Base-by-base conservation (phyloP, 2,113 vertebrate species). In the Halichoerus grypus region DNA sequence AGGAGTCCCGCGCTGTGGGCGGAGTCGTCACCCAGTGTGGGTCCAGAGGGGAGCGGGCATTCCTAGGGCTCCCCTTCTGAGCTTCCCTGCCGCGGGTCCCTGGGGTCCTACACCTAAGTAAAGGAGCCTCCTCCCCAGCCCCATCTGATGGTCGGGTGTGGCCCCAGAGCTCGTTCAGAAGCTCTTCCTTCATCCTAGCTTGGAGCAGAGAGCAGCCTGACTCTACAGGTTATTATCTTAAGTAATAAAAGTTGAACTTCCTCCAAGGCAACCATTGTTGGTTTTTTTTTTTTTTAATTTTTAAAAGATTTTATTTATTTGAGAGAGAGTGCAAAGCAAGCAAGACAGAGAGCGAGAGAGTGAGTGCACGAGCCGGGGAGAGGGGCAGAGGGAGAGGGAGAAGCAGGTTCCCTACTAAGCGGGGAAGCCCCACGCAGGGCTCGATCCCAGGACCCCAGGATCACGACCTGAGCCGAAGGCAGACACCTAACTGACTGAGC, bases 11-110 rank as follows among this genome's bases (percentile, higher is more conserved):
- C 28, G 57, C 18, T 12, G 9, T 59, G 3, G 15, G 74, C 71
- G 19, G 39, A 57, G 24, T 9, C 57, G 65, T 72, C 31, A 49
- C 22, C 0, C 0, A 13, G 57, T 0, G 1, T 65, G 3, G 36
- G 1, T 12, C 28, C 19, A 2, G 0, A 2, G 0, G 1, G 22
- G 3, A 28, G 8, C 19, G 16, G 26, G 33, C 2, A 8, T 79
- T 53, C 72, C 9, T 7, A 4, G 86, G 16, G 28, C 12, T 39
- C 39, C 26, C 36, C 9, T 46, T 55, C 36, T 53, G 39, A 51
- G 39, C 31, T 0, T n/a, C 57, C 84, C 63, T 11, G 72, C 18
- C 46, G 15, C 24, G 22, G 28, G 4, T 71, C 14, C n/a, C 36
- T 63, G 0, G 36, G 59, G 42, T 42, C 21, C 46, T 11, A 1